Conservation (phyloP, 2,113 vertebrate species). For the Eptesicus fuscus region DNA sequence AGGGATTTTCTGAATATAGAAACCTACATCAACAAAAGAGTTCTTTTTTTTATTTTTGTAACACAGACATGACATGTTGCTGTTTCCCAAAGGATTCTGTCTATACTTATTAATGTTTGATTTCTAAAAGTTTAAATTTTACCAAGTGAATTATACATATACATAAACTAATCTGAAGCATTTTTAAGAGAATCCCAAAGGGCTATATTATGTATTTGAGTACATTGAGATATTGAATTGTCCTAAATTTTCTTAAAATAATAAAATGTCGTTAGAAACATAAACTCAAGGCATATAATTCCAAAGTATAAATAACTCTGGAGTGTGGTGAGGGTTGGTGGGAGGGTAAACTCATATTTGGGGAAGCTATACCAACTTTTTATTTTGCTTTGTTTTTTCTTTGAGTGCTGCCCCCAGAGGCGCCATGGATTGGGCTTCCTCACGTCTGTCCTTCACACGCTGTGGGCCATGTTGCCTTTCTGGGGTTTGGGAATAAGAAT, state of each 20-base stretch:
- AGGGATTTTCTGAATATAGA: slow-evolving; percentile 22
- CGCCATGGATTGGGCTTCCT: neutral
- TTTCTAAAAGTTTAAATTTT: slow-evolving; percentile 42
- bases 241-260: neutral
- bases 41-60: slow-evolving; percentile 26
- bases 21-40: neutral
- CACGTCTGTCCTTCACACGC: fast-evolving
- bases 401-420: neutral
- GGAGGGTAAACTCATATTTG: neutral
- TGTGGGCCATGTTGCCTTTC: neutral
- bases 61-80: slow-evolving; percentile 17
- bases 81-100: neutral
- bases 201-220: slow-evolving; percentile 5
- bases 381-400: neutral
- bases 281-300: neutral
- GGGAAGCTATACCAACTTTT: neutral
- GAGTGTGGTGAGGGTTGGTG: neutral
- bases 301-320: neutral
- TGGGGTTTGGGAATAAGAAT: neutral
- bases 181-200: neutral
- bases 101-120: neutral
- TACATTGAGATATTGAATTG: slow-evolving; percentile 43
- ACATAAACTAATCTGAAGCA: neutral
- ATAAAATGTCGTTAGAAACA: slow-evolving; percentile 28
- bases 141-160: neutral